Percentiles rank a stretch among this genome's conserved stretches.
Evolutionary conservation across 92 coral and sea anemone genomes (phyloP).

Genomic region (Phymanthus crucifer): DNA sequence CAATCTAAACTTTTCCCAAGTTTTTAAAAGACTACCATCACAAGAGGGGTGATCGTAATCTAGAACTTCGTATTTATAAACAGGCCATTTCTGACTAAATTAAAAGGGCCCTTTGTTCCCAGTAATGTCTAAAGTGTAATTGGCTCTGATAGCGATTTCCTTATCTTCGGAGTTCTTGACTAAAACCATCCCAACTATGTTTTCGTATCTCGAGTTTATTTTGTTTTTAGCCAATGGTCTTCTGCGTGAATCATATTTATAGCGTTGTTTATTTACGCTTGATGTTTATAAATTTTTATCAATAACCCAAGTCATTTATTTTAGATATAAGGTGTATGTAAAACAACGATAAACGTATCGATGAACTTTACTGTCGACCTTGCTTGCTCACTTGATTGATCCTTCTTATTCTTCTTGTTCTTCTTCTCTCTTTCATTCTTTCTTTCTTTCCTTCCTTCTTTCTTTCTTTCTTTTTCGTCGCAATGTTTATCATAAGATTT

Average conservation of each 20-base stretch:
- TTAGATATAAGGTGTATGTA: background rate
- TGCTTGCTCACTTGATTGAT: background rate
- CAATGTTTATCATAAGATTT: too few species aligned
- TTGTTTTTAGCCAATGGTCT: background rate
- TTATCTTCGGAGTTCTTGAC: background rate
- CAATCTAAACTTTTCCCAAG: too few species aligned
- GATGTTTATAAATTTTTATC: background rate
- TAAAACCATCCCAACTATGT: background rate
- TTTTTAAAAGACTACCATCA: too few species aligned
- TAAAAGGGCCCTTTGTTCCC: too few species aligned
- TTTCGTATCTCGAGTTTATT: background rate
- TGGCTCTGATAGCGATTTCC: background rate
- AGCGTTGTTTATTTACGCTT: slow-evolving; percentile 2
- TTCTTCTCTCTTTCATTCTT: too few species aligned
- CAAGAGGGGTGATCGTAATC: too few species aligned
- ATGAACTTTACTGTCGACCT: background rate
- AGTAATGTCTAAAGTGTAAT: too few species aligned
- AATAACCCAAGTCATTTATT: background rate
- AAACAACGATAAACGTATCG: background rate
- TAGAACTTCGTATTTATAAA: too few species aligned
- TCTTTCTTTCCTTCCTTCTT: too few species aligned
- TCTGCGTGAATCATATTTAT: background rate
- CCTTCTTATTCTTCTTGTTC: background rate
- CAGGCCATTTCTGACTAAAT: too few species aligned
- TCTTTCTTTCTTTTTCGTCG: too few species aligned